Percentiles rank a stretch among this genome's conserved stretches.
These are phyloP conservation scores for Cartodere bifasciata DNA, from an alignment of 2,888 invertebrate species.

Conservation along the genomic window DNA sequence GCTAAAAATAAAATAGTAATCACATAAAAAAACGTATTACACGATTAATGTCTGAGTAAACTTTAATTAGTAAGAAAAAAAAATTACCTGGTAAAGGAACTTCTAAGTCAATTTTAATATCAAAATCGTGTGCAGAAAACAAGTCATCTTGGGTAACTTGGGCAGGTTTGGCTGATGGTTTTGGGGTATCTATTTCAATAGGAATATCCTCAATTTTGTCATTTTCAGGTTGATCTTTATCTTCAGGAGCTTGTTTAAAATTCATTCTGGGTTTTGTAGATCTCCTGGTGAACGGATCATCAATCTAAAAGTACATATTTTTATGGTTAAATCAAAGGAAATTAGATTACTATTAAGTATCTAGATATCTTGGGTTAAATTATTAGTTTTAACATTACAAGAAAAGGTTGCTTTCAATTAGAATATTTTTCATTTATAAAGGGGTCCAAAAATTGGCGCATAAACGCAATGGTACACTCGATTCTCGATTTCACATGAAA, in stretches of 20 bases:
- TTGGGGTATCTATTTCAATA: constrained; percentile 21
- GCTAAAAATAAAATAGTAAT: constrained; percentile 39
- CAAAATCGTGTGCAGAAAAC: constrained; percentile 75
- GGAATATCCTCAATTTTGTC: constrained; percentile 30
- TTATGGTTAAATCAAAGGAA: no score
- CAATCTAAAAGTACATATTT: no score
- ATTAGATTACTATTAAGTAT: no score
- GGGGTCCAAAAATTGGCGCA: no score
- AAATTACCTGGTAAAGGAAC: constrained; percentile 65
- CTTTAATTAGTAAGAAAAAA: background rate
- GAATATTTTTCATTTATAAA: no score
- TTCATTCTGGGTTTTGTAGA: constrained; percentile 83
- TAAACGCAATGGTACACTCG: no score
- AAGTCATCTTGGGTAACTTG: constrained; percentile 40
- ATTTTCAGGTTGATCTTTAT: constrained; percentile 23
- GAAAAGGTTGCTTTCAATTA: no score
- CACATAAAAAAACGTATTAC: background rate
- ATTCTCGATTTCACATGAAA: no score
- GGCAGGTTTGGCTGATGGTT: constrained; percentile 23
- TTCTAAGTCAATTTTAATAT: constrained; percentile 86
- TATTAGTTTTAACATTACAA: no score
- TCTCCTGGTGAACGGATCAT: constrained; percentile 84
- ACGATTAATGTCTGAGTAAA: constrained; percentile 5
- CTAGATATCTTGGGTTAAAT: no score
- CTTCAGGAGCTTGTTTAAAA: constrained; percentile 46